Conservation (phyloP, 2,888 invertebrate genomes). For the Hirtodrosophila alboralis region DNA sequence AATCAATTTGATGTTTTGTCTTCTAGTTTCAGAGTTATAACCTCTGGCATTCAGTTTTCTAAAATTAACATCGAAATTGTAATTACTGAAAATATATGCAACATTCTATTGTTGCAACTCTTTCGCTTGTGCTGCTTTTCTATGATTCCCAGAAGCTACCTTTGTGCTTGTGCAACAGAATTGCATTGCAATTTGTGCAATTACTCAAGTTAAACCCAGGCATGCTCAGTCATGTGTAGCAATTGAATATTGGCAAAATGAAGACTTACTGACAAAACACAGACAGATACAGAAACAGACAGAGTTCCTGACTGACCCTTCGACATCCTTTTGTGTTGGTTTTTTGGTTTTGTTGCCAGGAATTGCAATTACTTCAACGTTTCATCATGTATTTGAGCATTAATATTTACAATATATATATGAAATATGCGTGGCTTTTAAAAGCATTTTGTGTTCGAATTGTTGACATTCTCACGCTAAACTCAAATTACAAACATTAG, state of each 20-base stretch:
- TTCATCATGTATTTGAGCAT: neutral
- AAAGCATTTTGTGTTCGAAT: neutral
- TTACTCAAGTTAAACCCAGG: constrained; percentile 41
- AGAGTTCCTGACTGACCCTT: neutral
- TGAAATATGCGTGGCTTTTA: neutral
- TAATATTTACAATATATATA: constrained; percentile 6
- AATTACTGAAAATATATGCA: no score
- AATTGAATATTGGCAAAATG: constrained; percentile 31
- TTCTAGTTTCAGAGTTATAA: no score
- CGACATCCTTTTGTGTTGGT: constrained; percentile 6
- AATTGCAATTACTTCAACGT: constrained; percentile 14
- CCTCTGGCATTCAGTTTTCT: no score
- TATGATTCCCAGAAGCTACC: no score
- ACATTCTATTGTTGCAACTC: no score
- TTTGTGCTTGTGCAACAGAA: constrained; percentile 19
- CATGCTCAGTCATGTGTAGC: constrained; percentile 15
- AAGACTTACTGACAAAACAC: constrained; percentile 10
- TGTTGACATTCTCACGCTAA: constrained; percentile 26
- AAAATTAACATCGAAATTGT: no score
- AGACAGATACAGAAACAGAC: neutral
- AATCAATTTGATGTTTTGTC: no score
- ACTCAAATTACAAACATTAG: constrained; percentile 19
- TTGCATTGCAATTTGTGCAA: constrained; percentile 56
- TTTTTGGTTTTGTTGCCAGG: neutral
- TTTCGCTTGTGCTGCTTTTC: constrained; percentile 15